Percentiles rank a stretch among this genome's conserved stretches.
Evolutionary conservation across 2,797 vertebrate genomes (phyloP).

Genomic region (Intellagama lesueurii): DNA sequence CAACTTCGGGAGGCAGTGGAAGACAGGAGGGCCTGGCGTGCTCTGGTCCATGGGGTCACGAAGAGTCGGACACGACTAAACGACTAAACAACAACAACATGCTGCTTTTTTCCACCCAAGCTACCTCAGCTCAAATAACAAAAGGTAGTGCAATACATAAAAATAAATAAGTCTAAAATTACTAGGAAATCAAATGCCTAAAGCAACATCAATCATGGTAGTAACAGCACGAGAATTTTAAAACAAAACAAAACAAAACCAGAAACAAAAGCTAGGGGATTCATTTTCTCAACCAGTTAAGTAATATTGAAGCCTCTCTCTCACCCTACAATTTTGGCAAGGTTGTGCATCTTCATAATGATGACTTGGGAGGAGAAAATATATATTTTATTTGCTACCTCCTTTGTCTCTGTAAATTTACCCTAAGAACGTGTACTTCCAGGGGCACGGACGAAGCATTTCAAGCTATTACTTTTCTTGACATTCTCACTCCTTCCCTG

Average conservation of each 20-base stretch:
- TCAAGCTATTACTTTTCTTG: not conserved
- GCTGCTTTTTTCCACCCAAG: not conserved
- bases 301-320: not conserved
- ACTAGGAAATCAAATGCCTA: not conserved
- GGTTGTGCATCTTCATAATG: conserved; percentile 1
- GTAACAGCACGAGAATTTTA: not conserved
- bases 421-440: conserved; percentile 11
- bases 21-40: too few relatives aligned
- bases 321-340: not conserved
- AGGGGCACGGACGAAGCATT: not conserved
- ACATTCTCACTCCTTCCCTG: not conserved
- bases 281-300: too few relatives aligned
- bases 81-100: too few relatives aligned
- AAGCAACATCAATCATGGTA: not conserved
- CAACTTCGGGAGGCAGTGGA: too few relatives aligned
- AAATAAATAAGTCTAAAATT: not conserved
- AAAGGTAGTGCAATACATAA: not conserved
- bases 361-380: not conserved
- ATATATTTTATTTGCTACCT: conserved; percentile 20
- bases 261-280: not conserved
- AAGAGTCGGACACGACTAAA: too few relatives aligned
- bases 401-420: conserved; percentile 11
- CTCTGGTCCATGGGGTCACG: too few relatives aligned
- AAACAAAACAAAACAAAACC: not conserved
- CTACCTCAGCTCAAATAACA: not conserved